Evolutionary conservation across 2,888 invertebrate species (phyloP).

Genomic region (Thyatira batis): DNA sequence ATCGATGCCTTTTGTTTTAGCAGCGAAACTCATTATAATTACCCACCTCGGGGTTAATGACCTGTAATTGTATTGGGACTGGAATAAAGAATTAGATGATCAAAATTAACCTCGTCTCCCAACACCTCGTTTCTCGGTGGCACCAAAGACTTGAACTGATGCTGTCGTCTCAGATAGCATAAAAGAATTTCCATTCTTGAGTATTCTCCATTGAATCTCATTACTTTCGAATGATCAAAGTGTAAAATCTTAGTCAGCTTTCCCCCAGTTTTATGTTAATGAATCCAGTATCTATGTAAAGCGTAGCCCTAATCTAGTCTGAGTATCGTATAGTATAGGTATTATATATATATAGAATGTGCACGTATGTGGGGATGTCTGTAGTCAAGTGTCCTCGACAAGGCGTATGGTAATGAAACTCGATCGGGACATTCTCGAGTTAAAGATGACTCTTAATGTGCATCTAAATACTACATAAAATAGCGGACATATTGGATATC

Average conservation of each 20-base stretch:
- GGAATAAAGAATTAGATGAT: too few species aligned
- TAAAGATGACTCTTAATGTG: conserved; percentile 75
- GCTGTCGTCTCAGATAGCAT: neutral
- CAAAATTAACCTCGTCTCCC: neutral
- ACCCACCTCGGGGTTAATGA: conserved; percentile 44
- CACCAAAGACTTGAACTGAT: neutral
- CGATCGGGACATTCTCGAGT: conserved; percentile 67
- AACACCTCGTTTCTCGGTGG: neutral
- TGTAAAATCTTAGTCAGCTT: conserved; percentile 47
- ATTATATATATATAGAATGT: conserved; percentile 13
- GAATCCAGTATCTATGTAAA: conserved; percentile 57
- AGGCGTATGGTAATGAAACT: conserved; percentile 72
- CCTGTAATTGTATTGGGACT: conserved; percentile 9
- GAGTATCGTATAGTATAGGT: conserved; percentile 43
- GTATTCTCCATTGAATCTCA: conserved; percentile 13
- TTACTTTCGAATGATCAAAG: conserved; percentile 27
- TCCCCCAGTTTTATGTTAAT: conserved; percentile 54
- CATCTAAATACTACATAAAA: conserved; percentile 75
- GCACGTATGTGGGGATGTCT: conserved; percentile 31
- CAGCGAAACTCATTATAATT: conserved; percentile 50
- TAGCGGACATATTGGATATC: conserved; percentile 38
- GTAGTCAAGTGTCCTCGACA: conserved; percentile 58
- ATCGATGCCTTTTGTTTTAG: conserved; percentile 54
- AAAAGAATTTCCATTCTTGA: neutral
- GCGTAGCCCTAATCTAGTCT: conserved; percentile 52